Conservation (phyloP, 2,797 vertebrate species). For the Galaxias olidus region DNA sequence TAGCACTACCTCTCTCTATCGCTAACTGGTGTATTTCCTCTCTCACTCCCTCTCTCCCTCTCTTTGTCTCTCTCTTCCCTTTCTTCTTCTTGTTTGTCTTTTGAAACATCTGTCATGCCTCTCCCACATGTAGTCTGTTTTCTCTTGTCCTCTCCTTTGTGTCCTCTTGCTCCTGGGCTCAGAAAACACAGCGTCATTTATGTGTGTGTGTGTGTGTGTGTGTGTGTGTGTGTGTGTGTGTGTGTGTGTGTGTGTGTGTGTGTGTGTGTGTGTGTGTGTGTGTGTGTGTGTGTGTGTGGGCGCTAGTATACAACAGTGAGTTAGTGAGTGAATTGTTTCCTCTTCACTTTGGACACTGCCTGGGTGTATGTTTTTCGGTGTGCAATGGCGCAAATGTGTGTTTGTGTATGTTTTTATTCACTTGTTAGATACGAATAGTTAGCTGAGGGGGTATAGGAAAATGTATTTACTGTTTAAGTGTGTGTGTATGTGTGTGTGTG, state of each 20-base stretch:
- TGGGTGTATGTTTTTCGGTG: too few relatives aligned
- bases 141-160: neutral
- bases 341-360: too few relatives aligned
- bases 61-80: neutral
- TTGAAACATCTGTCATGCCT: conserved; percentile 3
- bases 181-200: conserved; percentile 20
- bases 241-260: neutral
- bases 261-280: neutral
- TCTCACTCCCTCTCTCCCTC: conserved; percentile 4
- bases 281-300: too few relatives aligned
- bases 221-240: neutral
- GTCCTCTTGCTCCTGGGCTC: too few relatives aligned
- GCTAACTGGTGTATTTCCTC: neutral
- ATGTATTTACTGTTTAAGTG: neutral
- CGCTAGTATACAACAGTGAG: too few relatives aligned
- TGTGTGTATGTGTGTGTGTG: neutral
- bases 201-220: conserved; percentile 12
- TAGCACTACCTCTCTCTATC: too few relatives aligned
- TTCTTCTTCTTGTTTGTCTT: neutral
- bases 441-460: too few relatives aligned
- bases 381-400: too few relatives aligned
- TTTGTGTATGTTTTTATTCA: too few relatives aligned
- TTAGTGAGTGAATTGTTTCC: too few relatives aligned
- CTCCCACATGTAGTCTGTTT: neutral
- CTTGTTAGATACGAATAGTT: too few relatives aligned